Base-by-base conservation (phyloP, 2,797 vertebrate species). In the Microchirus variegatus region DNA sequence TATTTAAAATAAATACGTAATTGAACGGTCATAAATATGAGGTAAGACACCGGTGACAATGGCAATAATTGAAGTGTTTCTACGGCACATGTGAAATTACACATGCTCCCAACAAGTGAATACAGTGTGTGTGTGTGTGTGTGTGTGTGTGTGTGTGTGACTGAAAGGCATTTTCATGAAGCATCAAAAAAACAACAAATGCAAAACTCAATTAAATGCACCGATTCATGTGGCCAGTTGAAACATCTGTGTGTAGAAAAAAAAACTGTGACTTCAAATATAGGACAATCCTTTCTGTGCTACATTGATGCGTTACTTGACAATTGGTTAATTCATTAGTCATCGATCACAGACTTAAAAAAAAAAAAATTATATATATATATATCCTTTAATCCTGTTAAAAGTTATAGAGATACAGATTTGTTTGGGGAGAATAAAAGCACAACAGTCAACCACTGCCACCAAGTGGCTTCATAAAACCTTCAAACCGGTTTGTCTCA, bases 1-100 rank as follows among this genome's bases (percentile, higher is more conserved):
- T 49, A 75, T 78, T 14, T 68, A 56, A 84, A 77, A 71, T 45
- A 84, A 87, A 13, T 14, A 86, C 78, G 86, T 81, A 82, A 15
- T 54, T 42, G 13, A 40, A 63, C 42, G 14, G 7, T 79, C 59
- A 78, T 76, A 86, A 82, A 83, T 82, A 85, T 75, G 81, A 83
- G 78, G 77, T 84, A 82, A 85, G 58, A 77, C 69, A 73, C 35
- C 14, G n/a, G 60, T 51, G 45, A 67, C 68, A 40, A 68, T 41
- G 73, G 68, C 69, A 63, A 69, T 66, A 22, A 22, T 74, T 80
- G 17, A 74, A 75, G 61, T 65, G 53, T 53, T 67, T 73, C 45
- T 60, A 76, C 59, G 60, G 42, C 40, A 63, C 42, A 5, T 68
- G 26, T 40, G 22, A 22, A 22, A 22, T 22, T 11, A 57, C 31